Evolutionary conservation across 2,797 vertebrate species (phyloP).

Genomic region (Tragopan temminckii): DNA sequence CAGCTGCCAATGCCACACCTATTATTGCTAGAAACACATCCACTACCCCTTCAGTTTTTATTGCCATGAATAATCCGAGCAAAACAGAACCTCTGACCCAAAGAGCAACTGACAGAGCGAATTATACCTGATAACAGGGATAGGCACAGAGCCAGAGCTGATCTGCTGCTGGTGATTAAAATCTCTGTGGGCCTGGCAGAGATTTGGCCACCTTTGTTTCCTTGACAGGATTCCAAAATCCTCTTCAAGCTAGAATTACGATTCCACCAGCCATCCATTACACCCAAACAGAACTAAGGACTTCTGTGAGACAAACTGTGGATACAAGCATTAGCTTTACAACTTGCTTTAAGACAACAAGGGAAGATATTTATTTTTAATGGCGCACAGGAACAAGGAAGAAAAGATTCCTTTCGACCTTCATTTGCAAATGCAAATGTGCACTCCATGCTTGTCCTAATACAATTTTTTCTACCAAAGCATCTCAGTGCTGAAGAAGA

Average conservation of each 20-base stretch:
- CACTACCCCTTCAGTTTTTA: neutral
- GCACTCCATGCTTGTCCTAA: neutral
- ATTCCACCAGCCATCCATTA: neutral
- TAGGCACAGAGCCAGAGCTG: slow-evolving; percentile 17
- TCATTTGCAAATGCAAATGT: neutral
- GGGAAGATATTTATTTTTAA: neutral
- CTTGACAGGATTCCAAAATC: slow-evolving; percentile 26
- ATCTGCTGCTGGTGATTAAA: neutral
- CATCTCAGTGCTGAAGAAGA: neutral
- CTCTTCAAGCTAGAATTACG: neutral
- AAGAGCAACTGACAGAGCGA: neutral
- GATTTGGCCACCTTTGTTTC: slow-evolving; percentile 4
- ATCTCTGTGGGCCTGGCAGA: neutral
- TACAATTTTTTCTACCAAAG: neutral
- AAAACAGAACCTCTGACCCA: slow-evolving; percentile 4
- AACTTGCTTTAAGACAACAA: neutral
- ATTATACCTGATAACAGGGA: neutral
- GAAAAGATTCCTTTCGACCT: neutral
- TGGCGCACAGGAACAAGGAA: neutral
- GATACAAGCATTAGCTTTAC: neutral
- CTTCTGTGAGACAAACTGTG: neutral
- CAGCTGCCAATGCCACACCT: neutral
- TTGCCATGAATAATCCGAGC: neutral
- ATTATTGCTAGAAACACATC: neutral
- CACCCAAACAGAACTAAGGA: neutral